Percentiles rank a stretch among this genome's conserved stretches.
Conservation (phyloP, 2,888 invertebrate species). For the Ichneumoninae sp. region DNA sequence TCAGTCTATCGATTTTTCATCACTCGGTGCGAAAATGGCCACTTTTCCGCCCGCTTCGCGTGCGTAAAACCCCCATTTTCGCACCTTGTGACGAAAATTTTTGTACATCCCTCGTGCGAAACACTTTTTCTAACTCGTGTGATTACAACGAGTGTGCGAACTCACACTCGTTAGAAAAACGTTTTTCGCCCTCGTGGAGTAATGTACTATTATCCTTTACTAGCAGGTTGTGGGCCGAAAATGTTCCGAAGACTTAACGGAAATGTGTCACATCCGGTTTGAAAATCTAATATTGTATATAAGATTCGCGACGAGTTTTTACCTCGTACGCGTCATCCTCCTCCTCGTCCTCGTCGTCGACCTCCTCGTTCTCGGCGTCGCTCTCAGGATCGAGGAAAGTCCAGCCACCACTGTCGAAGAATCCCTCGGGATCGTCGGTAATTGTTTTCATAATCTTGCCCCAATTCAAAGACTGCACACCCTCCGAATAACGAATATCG, state of each 20-base stretch:
- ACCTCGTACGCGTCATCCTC: conserved; percentile 86
- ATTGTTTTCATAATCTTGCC: conserved; percentile 99
- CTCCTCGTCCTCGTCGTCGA: conserved; percentile 87
- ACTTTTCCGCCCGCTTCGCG: too few relatives aligned
- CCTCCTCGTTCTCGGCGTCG: conserved; percentile 89
- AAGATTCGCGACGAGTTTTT: conserved; percentile 27
- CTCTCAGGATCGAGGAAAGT: conserved; percentile 98
- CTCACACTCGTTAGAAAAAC: too few relatives aligned
- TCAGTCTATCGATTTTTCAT: background rate
- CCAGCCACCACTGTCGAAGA: conserved; percentile 99
- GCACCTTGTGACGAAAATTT: too few relatives aligned
- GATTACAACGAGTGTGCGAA: too few relatives aligned
- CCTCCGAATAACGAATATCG: conserved; percentile 98
- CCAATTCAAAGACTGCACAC: conserved; percentile 99
- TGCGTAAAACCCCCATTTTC: too few relatives aligned
- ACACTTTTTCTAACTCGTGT: too few relatives aligned
- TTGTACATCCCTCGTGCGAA: too few relatives aligned
- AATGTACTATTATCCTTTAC: background rate
- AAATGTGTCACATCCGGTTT: too few relatives aligned
- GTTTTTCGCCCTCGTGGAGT: too few relatives aligned
- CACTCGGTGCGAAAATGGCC: too few relatives aligned
- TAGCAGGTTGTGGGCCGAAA: background rate
- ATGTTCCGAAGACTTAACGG: too few relatives aligned
- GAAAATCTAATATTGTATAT: too few relatives aligned
- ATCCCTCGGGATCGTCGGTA: conserved; percentile 98